These are phyloP conservation scores for Rhea pennata DNA, from an alignment of 2,113 vertebrate species.

Conservation along the genomic window DNA sequence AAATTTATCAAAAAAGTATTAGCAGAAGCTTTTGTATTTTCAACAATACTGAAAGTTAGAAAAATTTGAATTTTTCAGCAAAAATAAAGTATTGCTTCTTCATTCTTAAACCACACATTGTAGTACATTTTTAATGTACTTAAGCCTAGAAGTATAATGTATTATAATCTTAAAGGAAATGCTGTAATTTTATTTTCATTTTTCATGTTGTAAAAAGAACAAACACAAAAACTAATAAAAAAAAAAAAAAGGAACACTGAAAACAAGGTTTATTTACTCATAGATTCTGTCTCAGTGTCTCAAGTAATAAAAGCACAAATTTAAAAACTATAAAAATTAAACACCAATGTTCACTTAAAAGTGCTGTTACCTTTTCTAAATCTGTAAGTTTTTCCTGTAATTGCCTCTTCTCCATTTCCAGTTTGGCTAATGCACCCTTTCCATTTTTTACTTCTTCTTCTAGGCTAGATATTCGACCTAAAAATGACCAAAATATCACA, in stretches of 20 bases:
- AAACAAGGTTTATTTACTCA: neutral
- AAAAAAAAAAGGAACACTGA: neutral
- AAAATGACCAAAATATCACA: constrained; percentile 27
- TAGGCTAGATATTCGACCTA: constrained; percentile 89
- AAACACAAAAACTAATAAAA: neutral
- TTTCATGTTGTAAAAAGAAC: neutral
- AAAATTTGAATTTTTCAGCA: neutral
- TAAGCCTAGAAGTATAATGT: neutral
- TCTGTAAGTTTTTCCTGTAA: constrained; percentile 91
- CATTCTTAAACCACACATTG: neutral
- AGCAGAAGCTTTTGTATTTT: neutral
- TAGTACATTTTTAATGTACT: neutral
- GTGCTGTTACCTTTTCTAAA: constrained; percentile 90
- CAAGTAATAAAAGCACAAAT: neutral
- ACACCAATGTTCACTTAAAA: neutral
- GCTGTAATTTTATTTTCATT: fast-evolving
- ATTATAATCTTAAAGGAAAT: neutral
- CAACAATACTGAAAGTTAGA: neutral
- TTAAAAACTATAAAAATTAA: neutral
- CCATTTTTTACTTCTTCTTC: constrained; percentile 90
- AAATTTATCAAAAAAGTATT: neutral
- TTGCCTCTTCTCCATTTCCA: constrained; percentile 91
- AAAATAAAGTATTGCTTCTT: neutral
- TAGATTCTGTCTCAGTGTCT: neutral
- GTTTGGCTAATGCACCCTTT: constrained; percentile 85